Conservation (phyloP, 2,113 vertebrate species). For the Urocitellus parryii region DNA sequence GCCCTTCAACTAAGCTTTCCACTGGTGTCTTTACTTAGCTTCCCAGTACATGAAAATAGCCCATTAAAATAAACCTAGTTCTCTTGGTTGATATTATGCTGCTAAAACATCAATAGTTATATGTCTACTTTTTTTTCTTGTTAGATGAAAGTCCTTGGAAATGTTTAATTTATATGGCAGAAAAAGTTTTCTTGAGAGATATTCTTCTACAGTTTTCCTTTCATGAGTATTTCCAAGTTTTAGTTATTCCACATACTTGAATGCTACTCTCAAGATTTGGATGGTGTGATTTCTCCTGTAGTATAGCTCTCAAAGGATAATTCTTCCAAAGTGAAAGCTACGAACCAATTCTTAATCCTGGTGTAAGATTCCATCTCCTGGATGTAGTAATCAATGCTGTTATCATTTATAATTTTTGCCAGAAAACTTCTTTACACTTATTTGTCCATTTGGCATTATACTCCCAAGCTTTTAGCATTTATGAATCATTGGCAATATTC, state of each 20-base stretch:
- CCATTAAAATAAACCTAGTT: neutral
- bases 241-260: neutral
- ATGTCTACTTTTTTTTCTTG: neutral
- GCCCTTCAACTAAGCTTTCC: neutral
- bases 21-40: neutral
- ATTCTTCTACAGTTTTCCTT: neutral
- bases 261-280: neutral
- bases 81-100: neutral
- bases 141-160: neutral
- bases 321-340: neutral
- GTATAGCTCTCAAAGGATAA: neutral
- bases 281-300: conserved; percentile 11
- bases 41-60: neutral
- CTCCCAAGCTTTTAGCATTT: neutral
- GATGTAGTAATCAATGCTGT: neutral
- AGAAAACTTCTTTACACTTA: neutral
- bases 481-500: conserved; percentile 17
- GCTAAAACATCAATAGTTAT: neutral
- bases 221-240: neutral
- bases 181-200: neutral
- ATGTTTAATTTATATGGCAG: neutral
- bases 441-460: conserved; percentile 18
- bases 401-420: neutral
- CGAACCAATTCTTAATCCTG: neutral
- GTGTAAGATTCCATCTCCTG: neutral